phyloP scores from a whole-genome alignment of 1,140 invertebrate genomes.

The Maniola jurtina region DNA sequence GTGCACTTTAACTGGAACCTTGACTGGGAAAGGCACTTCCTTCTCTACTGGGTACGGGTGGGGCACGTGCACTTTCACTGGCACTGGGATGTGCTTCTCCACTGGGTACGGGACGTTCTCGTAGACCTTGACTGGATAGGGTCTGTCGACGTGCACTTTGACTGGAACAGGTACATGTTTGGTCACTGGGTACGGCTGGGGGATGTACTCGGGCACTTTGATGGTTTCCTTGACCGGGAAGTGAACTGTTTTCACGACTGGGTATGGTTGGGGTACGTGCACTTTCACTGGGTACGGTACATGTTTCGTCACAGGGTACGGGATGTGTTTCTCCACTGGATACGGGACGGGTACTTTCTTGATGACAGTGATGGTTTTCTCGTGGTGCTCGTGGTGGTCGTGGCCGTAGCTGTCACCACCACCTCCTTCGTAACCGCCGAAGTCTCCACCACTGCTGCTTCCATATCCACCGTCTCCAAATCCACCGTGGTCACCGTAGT shows the following conservation, averaged over 20 bases:
- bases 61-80: conserved; percentile 84
- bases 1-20: conserved; percentile 83
- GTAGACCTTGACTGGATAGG: conserved; percentile 84
- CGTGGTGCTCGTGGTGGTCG: conserved; percentile 64
- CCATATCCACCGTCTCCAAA: conserved; percentile 45
- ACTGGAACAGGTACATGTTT: conserved; percentile 83
- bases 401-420: conserved; percentile 33
- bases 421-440: conserved; percentile 45
- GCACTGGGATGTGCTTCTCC: conserved; percentile 83
- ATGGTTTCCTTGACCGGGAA: conserved; percentile 83
- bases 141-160: conserved; percentile 82
- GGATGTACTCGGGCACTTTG: conserved; percentile 82
- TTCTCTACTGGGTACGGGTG: conserved; percentile 87
- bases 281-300: conserved; percentile 81
- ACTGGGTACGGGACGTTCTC: conserved; percentile 81
- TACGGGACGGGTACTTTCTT: conserved; percentile 85
- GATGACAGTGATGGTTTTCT: conserved; percentile 87
- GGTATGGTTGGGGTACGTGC: conserved; percentile 80
- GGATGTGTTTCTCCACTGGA: conserved; percentile 81
- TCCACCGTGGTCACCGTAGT: conserved; percentile 68
- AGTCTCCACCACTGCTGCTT: conserved; percentile 43
- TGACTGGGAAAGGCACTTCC: conserved; percentile 83
- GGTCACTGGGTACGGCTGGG: conserved; percentile 83
- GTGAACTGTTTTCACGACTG: conserved; percentile 81
- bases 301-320: conserved; percentile 79